phyloP scores from a whole-genome alignment of 2,113 vertebrate species.

The Eolophus roseicapilla region DNA sequence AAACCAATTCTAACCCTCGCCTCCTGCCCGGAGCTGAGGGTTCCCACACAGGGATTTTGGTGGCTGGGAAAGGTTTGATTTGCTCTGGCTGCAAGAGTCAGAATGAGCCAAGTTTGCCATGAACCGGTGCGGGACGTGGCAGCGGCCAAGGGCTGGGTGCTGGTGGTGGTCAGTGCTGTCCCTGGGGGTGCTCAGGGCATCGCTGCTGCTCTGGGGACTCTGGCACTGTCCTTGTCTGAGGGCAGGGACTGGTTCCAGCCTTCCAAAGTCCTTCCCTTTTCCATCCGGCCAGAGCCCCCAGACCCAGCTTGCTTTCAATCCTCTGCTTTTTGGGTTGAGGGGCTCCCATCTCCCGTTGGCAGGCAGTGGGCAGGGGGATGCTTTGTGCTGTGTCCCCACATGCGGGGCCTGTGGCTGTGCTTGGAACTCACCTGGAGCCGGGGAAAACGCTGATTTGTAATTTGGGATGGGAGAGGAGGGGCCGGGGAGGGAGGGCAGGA shows the following conservation, averaged over 20 bases:
- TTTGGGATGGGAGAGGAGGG: neutral
- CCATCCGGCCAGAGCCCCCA: neutral
- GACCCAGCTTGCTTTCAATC: neutral
- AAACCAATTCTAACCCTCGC: neutral
- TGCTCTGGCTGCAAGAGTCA: neutral
- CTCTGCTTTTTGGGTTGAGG: neutral
- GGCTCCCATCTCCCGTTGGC: neutral
- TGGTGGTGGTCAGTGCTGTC: neutral
- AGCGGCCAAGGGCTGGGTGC: neutral
- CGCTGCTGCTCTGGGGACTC: neutral
- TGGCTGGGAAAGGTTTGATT: neutral
- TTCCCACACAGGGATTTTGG: rapidly evolving
- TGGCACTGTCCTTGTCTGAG: rapidly evolving
- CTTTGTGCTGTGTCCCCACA: rapidly evolving
- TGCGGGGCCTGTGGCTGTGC: neutral
- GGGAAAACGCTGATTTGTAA: rapidly evolving
- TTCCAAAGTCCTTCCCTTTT: neutral
- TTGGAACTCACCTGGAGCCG: rapidly evolving
- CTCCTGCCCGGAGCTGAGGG: neutral
- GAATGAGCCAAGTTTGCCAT: neutral
- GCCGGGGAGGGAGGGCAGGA: neutral
- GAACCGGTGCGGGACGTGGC: neutral
- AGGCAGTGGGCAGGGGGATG: neutral
- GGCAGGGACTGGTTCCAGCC: neutral
- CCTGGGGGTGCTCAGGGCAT: rapidly evolving